Evolutionary conservation across 2,113 vertebrate species (phyloP).

Genomic region (Nothocercus julius): DNA sequence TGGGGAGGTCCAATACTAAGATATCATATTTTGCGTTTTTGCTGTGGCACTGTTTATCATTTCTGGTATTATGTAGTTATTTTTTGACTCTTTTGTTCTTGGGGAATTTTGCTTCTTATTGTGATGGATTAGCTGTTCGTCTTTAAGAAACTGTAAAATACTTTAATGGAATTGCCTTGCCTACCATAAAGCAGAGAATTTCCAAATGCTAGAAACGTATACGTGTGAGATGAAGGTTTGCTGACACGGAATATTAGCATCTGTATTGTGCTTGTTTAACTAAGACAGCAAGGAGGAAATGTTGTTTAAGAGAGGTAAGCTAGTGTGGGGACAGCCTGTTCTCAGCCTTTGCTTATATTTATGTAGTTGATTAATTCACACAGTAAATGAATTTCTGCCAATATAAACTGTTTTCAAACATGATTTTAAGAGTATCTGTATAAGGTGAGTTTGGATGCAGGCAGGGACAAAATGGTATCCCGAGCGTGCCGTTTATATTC

Average conservation of each 20-base stretch:
- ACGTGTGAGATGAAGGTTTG: neutral
- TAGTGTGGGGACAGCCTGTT: slow-evolving; percentile 11
- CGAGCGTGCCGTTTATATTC: neutral
- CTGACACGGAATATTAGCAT: neutral
- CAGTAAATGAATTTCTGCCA: neutral
- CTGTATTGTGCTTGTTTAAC: slow-evolving; percentile 1
- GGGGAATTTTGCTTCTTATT: neutral
- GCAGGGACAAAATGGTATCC: neutral
- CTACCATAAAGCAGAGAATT: neutral
- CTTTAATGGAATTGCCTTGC: neutral
- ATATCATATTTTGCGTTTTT: neutral
- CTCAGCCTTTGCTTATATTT: slow-evolving; percentile 43
- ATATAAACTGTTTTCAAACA: slow-evolving; percentile 25
- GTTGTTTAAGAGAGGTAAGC: slow-evolving; percentile 1
- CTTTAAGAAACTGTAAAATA: neutral
- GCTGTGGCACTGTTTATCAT: neutral
- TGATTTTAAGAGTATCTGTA: neutral
- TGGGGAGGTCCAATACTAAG: neutral
- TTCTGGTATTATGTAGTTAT: slow-evolving; percentile 1
- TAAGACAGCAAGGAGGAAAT: neutral
- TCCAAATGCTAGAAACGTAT: neutral
- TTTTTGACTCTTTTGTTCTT: neutral
- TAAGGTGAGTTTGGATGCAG: slow-evolving; percentile 22
- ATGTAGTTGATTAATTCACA: slow-evolving; percentile 17
- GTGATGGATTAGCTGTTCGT: neutral